Evolutionary conservation across 2,797 vertebrate genomes (phyloP), one percentile per base, ranked within the genome.

Genomic region (Scleropages formosus): DNA sequence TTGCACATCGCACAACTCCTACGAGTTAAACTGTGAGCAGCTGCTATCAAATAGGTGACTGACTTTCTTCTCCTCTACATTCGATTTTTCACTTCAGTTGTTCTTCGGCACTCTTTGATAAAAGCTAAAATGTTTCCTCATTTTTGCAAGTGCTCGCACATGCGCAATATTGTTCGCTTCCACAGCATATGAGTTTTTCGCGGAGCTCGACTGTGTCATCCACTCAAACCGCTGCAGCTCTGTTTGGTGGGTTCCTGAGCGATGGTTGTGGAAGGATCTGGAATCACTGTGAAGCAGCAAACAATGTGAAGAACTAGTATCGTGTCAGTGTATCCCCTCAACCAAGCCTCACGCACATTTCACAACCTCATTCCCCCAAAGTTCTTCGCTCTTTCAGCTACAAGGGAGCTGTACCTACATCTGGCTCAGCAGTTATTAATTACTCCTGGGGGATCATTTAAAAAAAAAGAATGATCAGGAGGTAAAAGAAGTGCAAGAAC

Each of bases 381-480:
- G 86, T 87, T 89, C 87, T 81, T 63, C 81, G 83, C 89, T 83
- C 83, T 83, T 85, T 85, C 77, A 75, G 85, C 83, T 85, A 85
- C 86, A 84, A 72, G 81, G 64, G 20, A 73, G 78, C 80, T 77
- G 80, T 78, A 78, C 89, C 90, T 83, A 85, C 88, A 88, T 84
- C 75, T 76, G 68, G 77, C 81, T 82, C 82, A 77, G 79, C 77
- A 85, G 79, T 88, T 86, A 88, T 89, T 90, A 90, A 88, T 90
- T 88, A 87, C 83, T 87, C 79, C 84, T 85, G 78, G 18, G 80
- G 83, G 82, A 86, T 86, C 74, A 76, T 79, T 80, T 84, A 86
- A 89, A 87, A 83, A 84, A 24, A 47, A 49, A 70, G 20, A 12
- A 26, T 13, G 44, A 67, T 31, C 65, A 6, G 49, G 49, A 53